Evolutionary conservation across 1,140 invertebrate genomes (phyloP), one percentile per base, ranked within the genome.

Genomic region (Sycobia sp.): DNA sequence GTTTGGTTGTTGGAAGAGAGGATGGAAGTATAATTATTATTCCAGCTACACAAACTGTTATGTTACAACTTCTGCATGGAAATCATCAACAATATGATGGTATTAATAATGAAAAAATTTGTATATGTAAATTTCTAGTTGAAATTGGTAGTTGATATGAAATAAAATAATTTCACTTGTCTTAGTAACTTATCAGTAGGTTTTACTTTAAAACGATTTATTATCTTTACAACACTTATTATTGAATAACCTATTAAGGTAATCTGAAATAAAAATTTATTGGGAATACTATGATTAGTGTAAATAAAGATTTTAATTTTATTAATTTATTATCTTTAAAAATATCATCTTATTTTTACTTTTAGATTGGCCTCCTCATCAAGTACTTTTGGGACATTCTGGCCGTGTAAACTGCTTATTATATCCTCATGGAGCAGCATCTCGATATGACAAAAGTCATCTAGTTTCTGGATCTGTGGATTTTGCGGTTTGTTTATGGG

Each of bases 11-110:
- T 67, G 97, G 97, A 3, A 84, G 96, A 32, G 92, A 96, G 76
- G 96, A 99, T 79, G 97, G 97, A 14, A 91, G 92, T 46, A 98
- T 99, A 64, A 90, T 98, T n/a, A 97, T 99, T 55, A 90, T 97
- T 8, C 94, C 96, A 23, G 97, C 95, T 0, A 96, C 94, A 0
- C 94, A 98, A 75, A 95, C 95, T 8, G 91, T 99, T 2, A 95
- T 97, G 87, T 80, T 96, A 61, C 96, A 98, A 72, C 77, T 99
- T 20, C 84, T 99, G 39, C 93, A 96, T 72, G 93, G 93, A 25
- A 91, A 87, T 72, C 93, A 95, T 82, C 92, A 95, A 72, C 89
- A 94, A 62, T 91, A 89, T 66, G 90, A 92, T 78, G 92, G 91
- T 92, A 78, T 70, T 77, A 18, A 38, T 5, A 22, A 41, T n/a